Evolutionary conservation across 2,888 invertebrate genomes (phyloP).

Genomic region (Dolichopus griseipennis): DNA sequence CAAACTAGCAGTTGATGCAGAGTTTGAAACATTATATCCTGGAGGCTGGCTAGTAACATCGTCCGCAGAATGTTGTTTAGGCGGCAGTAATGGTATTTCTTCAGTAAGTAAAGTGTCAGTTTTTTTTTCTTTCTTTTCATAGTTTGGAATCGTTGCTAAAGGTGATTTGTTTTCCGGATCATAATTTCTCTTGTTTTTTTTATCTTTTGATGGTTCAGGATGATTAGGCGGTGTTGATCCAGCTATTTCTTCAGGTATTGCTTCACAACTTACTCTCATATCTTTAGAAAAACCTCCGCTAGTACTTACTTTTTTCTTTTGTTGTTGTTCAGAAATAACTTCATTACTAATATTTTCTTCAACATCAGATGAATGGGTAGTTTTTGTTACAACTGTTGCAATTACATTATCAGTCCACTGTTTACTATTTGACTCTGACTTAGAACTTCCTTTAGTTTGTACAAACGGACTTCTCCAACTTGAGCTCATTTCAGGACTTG

Average conservation of each 20-base stretch:
- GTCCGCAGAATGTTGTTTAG: slow-evolving; percentile 42
- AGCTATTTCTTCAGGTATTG: slow-evolving; percentile 81
- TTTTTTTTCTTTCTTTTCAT: not conserved
- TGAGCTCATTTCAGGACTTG: slow-evolving; percentile 86
- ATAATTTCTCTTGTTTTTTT: slow-evolving; percentile 27
- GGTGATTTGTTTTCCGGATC: slow-evolving; percentile 8
- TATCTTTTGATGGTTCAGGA: slow-evolving; percentile 34
- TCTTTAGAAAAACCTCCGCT: slow-evolving; percentile 55
- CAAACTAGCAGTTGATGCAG: slow-evolving; percentile 32
- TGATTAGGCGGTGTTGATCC: slow-evolving; percentile 62
- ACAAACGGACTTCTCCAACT: slow-evolving; percentile 70
- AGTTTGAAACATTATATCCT: slow-evolving; percentile 32
- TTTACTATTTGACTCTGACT: not conserved
- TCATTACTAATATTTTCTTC: slow-evolving; percentile 25
- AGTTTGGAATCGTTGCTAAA: not conserved
- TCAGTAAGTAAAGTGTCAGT: not conserved
- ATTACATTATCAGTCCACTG: not conserved
- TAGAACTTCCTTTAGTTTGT: slow-evolving; percentile 31
- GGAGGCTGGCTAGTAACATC: slow-evolving; percentile 32
- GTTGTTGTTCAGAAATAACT: slow-evolving; percentile 26
- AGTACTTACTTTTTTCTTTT: slow-evolving; percentile 45
- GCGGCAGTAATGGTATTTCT: slow-evolving; percentile 28
- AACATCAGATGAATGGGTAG: slow-evolving; percentile 14
- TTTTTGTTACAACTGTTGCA: slow-evolving; percentile 12
- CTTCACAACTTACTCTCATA: slow-evolving; percentile 78